Base-by-base conservation (phyloP, 2,113 vertebrate genomes). In the Montifringilla adamsi region DNA sequence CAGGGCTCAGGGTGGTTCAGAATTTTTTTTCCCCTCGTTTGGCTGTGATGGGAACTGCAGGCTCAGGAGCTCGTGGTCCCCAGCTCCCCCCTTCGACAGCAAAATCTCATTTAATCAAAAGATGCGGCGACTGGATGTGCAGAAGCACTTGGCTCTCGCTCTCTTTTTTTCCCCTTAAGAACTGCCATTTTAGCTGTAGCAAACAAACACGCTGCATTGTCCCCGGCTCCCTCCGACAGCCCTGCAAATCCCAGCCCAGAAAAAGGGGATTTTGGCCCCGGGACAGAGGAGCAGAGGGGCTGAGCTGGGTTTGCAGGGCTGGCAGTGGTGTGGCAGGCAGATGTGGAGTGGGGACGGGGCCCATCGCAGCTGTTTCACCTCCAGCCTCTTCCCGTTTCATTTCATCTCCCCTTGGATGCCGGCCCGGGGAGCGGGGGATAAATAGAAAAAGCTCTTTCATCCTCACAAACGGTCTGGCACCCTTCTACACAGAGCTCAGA, bases 171-270 rank as follows among this genome's bases (percentile, higher is more conserved):
- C 17, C 89, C 84, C 64, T 83, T 69, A 73, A 95, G 89, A 95
- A 94, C 96, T 95, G 94, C 94, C 93, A 95, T 96, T 95, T 95
- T 96, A 94, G 86, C 93, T 92, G 89, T 56, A 86, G 83, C 94
- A 96, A 94, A 95, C 93, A 96, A 94, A 90, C 89, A 93, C 31
- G 4, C 79, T 15, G 89, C 89, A 90, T 73, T 72, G 63, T 94
- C 79, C 86, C 89, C 21, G 1, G 41, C 63, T 89, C 37, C 52
- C 81, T 73, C 53, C 1, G 0, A 69, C 82, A 30, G 39, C 33
- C 68, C 86, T 43, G 39, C 55, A 30, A 52, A 47, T 2, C 68
- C 84, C 69, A 3, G 37, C 50, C 72, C 1, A 0, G 46, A 26
- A 15, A 67, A 84, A 55, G 3, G 10, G 30, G 28, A 4, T 11